Conservation (phyloP, 2,797 vertebrate species). For the Manis crassicaudata region DNA sequence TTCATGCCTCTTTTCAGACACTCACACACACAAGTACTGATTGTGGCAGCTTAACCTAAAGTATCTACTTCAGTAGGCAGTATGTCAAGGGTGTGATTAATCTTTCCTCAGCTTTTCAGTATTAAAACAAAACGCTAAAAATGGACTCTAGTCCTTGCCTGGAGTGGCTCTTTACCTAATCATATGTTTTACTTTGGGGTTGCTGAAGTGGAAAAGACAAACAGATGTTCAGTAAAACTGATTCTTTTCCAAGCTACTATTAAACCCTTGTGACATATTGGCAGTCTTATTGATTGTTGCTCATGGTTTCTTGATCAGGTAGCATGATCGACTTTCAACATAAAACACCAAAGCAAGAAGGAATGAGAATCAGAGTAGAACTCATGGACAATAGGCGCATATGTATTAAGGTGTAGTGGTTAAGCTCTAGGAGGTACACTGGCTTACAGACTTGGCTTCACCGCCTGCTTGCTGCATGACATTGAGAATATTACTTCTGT, state of each 20-base stretch:
- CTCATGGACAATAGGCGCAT: not conserved
- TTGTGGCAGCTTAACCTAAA: not conserved
- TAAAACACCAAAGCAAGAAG: not conserved
- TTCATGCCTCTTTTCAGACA: not conserved
- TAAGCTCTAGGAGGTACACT: not conserved
- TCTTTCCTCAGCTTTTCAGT: constrained; percentile 24
- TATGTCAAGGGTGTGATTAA: not conserved
- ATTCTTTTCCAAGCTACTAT: not conserved
- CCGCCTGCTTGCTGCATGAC: not conserved
- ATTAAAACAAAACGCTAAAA: not conserved
- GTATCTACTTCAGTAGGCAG: not conserved
- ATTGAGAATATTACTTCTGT: not conserved
- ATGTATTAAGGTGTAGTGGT: not conserved
- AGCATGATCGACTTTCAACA: not conserved
- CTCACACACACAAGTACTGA: not conserved
- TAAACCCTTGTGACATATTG: not conserved
- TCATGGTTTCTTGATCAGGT: not conserved
- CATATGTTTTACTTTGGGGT: not conserved
- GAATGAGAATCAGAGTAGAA: not conserved
- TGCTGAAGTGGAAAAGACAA: not conserved
- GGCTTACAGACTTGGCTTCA: not conserved
- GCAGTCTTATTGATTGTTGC: not conserved
- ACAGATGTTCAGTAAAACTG: not conserved
- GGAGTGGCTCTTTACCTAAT: not conserved
- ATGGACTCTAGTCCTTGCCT: not conserved